A percentile compares a stretch with the other conserved stretches of the same genome.
phyloP scores from a whole-genome alignment of 2,888 invertebrate species.

The Acrobasis consociella region DNA sequence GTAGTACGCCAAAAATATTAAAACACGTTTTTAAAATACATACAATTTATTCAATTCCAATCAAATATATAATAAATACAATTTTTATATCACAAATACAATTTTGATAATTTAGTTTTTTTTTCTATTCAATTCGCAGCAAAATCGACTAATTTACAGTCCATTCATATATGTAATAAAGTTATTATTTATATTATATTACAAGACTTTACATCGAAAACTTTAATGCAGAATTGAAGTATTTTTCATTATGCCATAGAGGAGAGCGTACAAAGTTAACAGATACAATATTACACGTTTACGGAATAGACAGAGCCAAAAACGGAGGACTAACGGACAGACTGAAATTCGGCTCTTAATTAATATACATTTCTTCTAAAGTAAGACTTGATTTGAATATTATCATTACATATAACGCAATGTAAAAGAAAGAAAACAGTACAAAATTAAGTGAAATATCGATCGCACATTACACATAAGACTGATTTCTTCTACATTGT shows the following conservation, averaged over 20 bases:
- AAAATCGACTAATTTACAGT: not conserved
- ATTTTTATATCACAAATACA: not conserved
- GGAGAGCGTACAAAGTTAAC: too few relatives aligned
- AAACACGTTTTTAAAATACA: not conserved
- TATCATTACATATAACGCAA: too few relatives aligned
- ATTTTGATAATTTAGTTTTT: not conserved
- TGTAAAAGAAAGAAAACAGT: too few relatives aligned
- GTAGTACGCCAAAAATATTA: not conserved
- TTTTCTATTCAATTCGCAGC: not conserved
- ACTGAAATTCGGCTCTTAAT: too few relatives aligned
- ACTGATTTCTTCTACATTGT: too few relatives aligned
- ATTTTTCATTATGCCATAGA: not conserved
- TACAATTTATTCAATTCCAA: not conserved
- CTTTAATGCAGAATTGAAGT: not conserved
- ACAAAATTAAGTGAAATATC: too few relatives aligned
- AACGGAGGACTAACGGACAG: too few relatives aligned
- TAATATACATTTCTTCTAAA: too few relatives aligned
- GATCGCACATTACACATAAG: too few relatives aligned
- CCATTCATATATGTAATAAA: not conserved
- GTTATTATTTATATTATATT: not conserved
- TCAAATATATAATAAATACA: not conserved
- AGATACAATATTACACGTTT: too few relatives aligned
- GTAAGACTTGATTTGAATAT: too few relatives aligned
- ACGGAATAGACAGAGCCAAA: too few relatives aligned
- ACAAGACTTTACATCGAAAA: not conserved